Percentiles rank a stretch among this genome's conserved stretches.
phyloP scores from a whole-genome alignment of 2,113 vertebrate species.

The Phyllostomus hastatus region DNA sequence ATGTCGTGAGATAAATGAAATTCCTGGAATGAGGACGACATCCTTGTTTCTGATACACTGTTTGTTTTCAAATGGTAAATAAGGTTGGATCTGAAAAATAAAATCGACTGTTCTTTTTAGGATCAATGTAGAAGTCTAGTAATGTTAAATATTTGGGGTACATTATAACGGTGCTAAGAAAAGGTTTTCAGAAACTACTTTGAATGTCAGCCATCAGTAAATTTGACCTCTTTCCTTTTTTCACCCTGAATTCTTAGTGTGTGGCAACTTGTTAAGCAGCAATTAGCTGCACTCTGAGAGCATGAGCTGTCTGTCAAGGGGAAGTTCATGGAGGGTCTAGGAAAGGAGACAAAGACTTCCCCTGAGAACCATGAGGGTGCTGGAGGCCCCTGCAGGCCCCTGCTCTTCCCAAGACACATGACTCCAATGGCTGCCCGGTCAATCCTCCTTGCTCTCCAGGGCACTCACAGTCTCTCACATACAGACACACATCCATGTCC shows the following conservation, averaged over 20 bases:
- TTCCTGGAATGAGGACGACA: background rate
- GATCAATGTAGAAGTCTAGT: background rate
- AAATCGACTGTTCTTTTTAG: background rate
- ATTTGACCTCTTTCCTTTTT: background rate
- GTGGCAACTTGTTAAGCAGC: background rate
- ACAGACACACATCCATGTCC: background rate
- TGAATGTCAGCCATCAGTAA: background rate
- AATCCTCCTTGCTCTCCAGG: background rate
- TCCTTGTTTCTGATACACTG: background rate
- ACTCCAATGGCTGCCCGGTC: background rate
- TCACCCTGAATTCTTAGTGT: background rate
- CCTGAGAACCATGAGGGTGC: background rate
- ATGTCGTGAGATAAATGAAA: background rate
- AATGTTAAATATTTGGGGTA: background rate
- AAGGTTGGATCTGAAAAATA: background rate
- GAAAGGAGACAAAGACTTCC: background rate
- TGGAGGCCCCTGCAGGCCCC: background rate
- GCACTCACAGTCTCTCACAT: background rate
- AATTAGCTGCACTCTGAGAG: background rate
- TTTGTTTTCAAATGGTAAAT: background rate
- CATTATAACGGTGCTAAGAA: background rate
- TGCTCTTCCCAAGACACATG: background rate
- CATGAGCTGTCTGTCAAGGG: conserved; percentile 10
- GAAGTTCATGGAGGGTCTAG: background rate
- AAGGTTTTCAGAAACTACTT: background rate